Percentiles rank a stretch among this genome's conserved stretches.
phyloP scores from a whole-genome alignment of 1,140 invertebrate genomes.

The Eumeta japonica region DNA sequence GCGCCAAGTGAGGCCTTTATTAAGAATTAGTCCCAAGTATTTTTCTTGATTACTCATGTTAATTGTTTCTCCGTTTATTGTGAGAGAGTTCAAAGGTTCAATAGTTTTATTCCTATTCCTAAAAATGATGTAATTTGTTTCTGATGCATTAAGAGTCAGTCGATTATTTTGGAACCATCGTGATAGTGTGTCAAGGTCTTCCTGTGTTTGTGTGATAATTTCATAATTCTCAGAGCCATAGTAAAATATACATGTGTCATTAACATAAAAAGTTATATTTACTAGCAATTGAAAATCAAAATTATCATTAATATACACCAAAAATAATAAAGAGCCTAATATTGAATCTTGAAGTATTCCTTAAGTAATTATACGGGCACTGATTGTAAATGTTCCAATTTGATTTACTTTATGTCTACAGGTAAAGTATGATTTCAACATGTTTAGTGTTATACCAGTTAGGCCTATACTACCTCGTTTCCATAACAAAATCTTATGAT shows the following conservation, averaged over 20 bases:
- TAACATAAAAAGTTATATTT: too few relatives aligned
- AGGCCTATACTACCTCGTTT: too few relatives aligned
- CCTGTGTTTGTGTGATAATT: not conserved
- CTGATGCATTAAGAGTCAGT: not conserved
- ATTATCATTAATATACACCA: too few relatives aligned
- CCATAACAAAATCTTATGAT: too few relatives aligned
- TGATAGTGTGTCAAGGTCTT: not conserved
- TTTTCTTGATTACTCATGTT: not conserved
- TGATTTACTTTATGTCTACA: too few relatives aligned
- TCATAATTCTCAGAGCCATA: not conserved
- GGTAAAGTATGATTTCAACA: too few relatives aligned
- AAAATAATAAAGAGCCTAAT: too few relatives aligned
- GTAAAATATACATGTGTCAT: slow-evolving; percentile 1
- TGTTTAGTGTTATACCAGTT: too few relatives aligned
- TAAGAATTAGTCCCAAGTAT: not conserved
- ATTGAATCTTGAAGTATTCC: too few relatives aligned
- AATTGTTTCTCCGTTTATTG: not conserved
- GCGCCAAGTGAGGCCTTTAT: not conserved
- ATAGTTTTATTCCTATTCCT: not conserved
- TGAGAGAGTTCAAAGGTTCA: not conserved
- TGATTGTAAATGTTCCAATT: too few relatives aligned
- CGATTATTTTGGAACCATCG: not conserved
- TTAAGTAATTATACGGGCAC: too few relatives aligned
- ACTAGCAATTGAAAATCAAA: too few relatives aligned
- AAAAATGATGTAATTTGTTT: not conserved